Evolutionary conservation across 2,797 vertebrate genomes (phyloP).

Genomic region (Neopelma chrysocephalum): DNA sequence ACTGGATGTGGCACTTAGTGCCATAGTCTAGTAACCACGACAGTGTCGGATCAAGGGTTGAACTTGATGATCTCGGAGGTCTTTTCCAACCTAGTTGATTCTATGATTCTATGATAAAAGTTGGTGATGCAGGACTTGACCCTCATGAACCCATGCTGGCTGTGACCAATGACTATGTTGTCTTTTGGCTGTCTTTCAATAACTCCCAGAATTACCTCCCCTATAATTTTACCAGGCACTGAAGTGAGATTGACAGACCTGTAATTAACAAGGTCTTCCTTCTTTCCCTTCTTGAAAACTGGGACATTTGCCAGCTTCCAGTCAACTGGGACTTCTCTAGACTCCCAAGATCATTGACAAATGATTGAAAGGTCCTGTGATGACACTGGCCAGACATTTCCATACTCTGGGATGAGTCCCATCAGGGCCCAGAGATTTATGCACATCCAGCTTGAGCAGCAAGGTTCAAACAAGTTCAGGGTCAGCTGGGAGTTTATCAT

Average conservation of each 20-base stretch:
- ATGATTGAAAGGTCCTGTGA: not conserved
- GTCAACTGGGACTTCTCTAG: not conserved
- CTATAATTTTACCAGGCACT: not conserved
- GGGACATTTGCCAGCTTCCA: not conserved
- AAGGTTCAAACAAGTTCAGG: not conserved
- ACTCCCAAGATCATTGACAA: not conserved
- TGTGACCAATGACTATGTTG: not conserved
- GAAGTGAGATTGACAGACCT: not conserved
- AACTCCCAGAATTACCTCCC: not conserved
- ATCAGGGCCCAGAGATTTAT: not conserved
- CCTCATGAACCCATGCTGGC: not conserved
- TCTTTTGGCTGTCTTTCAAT: not conserved
- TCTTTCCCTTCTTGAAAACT: not conserved
- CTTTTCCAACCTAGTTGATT: too few species aligned
- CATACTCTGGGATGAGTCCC: not conserved
- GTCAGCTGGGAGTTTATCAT: not conserved
- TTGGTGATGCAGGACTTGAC: not conserved
- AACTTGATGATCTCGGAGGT: too few species aligned
- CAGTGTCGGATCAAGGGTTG: too few species aligned
- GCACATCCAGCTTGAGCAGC: not conserved
- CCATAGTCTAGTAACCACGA: too few species aligned
- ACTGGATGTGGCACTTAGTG: too few species aligned
- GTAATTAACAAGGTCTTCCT: not conserved
- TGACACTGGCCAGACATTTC: not conserved
- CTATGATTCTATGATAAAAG: not conserved